Percentiles rank a stretch among this genome's conserved stretches.
phyloP scores from a whole-genome alignment of 2,888 invertebrate genomes.

The Idaea biselata region DNA sequence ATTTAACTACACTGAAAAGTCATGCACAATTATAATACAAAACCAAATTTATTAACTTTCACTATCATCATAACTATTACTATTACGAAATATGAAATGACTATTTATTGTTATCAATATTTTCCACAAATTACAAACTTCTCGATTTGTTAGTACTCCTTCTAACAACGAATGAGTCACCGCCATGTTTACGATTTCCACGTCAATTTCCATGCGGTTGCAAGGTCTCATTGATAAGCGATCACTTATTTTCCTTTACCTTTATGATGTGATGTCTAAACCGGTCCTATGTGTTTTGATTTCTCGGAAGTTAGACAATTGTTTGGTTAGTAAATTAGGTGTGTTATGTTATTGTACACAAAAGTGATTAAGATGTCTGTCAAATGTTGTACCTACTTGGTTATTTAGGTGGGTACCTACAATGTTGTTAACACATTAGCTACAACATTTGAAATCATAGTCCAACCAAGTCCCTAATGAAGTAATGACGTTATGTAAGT shows the following conservation, averaged over 20 bases:
- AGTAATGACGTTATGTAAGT: too few species aligned
- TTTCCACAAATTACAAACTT: neutral
- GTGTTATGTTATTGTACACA: neutral
- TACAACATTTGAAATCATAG: neutral
- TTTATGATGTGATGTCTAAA: constrained; percentile 5
- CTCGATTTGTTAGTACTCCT: constrained; percentile 2
- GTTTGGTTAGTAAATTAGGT: constrained; percentile 1
- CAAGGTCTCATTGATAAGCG: constrained; percentile 29
- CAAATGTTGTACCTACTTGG: neutral
- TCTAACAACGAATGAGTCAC: constrained; percentile 21
- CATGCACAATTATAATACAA: neutral
- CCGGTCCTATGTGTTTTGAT: neutral
- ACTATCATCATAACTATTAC: neutral
- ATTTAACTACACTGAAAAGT: too few species aligned
- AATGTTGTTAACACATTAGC: neutral
- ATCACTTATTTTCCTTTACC: constrained; percentile 25
- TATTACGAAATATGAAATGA: neutral
- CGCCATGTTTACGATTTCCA: constrained; percentile 29
- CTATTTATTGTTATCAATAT: neutral
- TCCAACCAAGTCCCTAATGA: too few species aligned
- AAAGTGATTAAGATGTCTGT: neutral
- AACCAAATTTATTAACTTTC: neutral
- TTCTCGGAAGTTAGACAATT: neutral
- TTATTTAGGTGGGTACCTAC: neutral
- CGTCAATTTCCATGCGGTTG: constrained; percentile 34